Base-by-base conservation (phyloP, 2,113 vertebrate species). In the Hypocryptadius cinnamomeus region DNA sequence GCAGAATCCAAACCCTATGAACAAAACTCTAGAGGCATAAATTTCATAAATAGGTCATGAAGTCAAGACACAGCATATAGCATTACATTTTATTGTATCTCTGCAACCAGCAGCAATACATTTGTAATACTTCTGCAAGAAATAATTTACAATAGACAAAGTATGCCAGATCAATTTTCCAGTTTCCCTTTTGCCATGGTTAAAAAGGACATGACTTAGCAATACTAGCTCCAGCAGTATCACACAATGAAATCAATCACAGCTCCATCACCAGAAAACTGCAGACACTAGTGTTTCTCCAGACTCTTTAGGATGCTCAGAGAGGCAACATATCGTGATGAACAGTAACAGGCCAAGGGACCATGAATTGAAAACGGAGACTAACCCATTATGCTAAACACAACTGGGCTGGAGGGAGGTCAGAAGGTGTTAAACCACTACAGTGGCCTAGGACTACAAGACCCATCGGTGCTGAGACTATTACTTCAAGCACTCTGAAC, bases 1-100 rank as follows among this genome's bases (percentile, higher is more conserved):
- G 81, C 28, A 85, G 63, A 89, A 89, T 72, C 51, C 64, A 92
- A 92, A 83, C 22, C 31, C 54, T 45, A 39, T 0, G 42, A 50
- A 85, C 71, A 91, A 87, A 96, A 92, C 47, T 94, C 89, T 8
- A 85, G 47, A 76, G 84, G 51, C 57, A 85, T 25, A 91, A 50
- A 81, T 77, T 85, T 96, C 78, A 93, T 87, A 77, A 85, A 77
- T 12, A 92, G 79, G 79, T 94, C 82, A 85, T 4, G 4, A 76
- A 94, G 76, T 91, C 68, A 95, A 90, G 76, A 66, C 90, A 78
- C 76, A 92, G 39, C 37, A 60, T 16, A 44, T 20, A 88, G 60
- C 50, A 22, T 73, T 74, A 11, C 30, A 71, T 66, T 95, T 87
- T 70, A 81, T 85, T 87, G 65, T 45, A 82, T 87, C 53, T 89